phyloP scores from a whole-genome alignment of 2,888 invertebrate genomes.

The Scrobipalpa atriplicella region DNA sequence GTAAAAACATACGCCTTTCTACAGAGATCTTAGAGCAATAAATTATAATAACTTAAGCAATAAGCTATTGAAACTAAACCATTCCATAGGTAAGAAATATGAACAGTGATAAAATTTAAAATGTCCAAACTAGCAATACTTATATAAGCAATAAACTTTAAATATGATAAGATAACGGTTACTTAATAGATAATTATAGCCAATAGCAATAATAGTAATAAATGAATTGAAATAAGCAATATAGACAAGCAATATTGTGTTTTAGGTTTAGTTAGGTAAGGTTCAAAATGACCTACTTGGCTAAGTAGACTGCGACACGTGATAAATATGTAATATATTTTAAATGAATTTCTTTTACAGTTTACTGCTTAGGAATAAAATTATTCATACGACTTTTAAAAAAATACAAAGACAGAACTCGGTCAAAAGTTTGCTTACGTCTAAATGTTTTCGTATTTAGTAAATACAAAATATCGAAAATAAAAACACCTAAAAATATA shows the following conservation, averaged over 20 bases:
- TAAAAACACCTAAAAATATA: not conserved
- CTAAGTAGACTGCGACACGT: slow-evolving; percentile 71
- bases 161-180: slow-evolving; percentile 26
- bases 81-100: slow-evolving; percentile 20
- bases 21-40: not conserved
- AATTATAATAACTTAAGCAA: not conserved
- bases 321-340: slow-evolving; percentile 45
- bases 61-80: slow-evolving; percentile 12
- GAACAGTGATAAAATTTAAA: slow-evolving; percentile 39
- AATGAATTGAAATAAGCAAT: slow-evolving; percentile 52
- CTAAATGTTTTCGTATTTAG: not conserved
- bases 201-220: slow-evolving; percentile 43
- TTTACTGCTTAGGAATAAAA: slow-evolving; percentile 48
- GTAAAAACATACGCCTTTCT: not conserved
- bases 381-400: slow-evolving; percentile 5
- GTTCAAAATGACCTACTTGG: slow-evolving; percentile 45
- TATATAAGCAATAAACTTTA: slow-evolving; percentile 49
- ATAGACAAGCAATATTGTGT: slow-evolving; percentile 60
- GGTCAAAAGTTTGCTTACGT: not conserved
- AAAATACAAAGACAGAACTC: not conserved
- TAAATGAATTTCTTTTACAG: slow-evolving; percentile 43
- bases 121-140: slow-evolving; percentile 69
- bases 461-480: not conserved
- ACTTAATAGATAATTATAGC: slow-evolving; percentile 32
- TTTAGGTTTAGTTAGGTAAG: slow-evolving; percentile 49